phyloP scores from a whole-genome alignment of 1,140 invertebrate species.

The Penaeus vannamei region DNA sequence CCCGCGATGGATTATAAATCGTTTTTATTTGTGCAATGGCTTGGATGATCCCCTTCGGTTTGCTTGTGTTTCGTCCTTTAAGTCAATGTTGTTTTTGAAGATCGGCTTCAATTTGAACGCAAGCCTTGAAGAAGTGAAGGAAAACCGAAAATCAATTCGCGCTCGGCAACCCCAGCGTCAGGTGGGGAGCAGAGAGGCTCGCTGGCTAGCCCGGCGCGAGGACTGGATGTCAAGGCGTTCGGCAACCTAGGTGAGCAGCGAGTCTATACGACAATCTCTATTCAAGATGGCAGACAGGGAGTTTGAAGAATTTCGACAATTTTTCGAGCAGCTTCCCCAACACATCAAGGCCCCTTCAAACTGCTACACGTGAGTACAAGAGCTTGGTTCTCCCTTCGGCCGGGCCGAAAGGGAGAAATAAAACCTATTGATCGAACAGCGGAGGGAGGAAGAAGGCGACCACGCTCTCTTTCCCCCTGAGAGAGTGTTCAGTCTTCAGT shows the following conservation, averaged over 20 bases:
- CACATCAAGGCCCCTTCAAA: conserved; percentile 82
- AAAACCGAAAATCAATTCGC: too few relatives aligned
- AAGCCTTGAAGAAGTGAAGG: too few relatives aligned
- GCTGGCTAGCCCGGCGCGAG: conserved; percentile 18
- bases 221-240: not conserved
- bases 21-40: too few relatives aligned
- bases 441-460: too few relatives aligned
- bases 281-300: conserved; percentile 88
- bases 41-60: too few relatives aligned
- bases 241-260: conserved; percentile 38
- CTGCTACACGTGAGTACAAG: conserved; percentile 78
- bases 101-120: too few relatives aligned
- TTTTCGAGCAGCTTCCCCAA: conserved; percentile 85
- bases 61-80: too few relatives aligned
- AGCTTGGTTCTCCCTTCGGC: not conserved
- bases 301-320: conserved; percentile 91
- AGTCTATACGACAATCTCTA: conserved; percentile 55
- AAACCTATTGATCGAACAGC: not conserved
- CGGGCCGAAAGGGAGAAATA: not conserved
- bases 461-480: too few relatives aligned
- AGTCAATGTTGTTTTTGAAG: too few relatives aligned
- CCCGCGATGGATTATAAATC: too few relatives aligned
- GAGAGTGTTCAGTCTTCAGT: too few relatives aligned
- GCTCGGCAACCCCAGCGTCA: conserved; percentile 19
- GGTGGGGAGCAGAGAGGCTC: conserved; percentile 46